Base-by-base conservation (phyloP, 1,140 invertebrate genomes). In the Psilanteris sp. region DNA sequence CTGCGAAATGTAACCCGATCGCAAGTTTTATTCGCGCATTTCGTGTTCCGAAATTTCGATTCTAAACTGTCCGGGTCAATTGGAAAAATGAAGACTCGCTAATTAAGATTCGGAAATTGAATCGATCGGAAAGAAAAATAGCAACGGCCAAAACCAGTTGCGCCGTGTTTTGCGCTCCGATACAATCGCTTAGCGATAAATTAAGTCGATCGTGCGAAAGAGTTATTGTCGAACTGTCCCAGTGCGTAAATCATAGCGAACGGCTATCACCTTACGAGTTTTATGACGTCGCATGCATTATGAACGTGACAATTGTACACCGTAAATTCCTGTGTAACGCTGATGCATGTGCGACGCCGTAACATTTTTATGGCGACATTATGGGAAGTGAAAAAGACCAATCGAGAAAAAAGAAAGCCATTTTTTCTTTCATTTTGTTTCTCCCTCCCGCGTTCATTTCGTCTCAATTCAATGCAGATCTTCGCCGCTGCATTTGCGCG, bases 231-330 rank as follows among this genome's bases (percentile, higher is more conserved):
- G 34, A 64, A 68, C 50, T 75, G 72, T 64, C 62, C 50, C 50
- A 64, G 72, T 67, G 54, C 36, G 62, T 75, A 75, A 68, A 75
- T 75, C 72, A 68, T 75, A 50, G 57, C 62, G 39, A 50, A 46
- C 57, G 50, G 64, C 48, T 75, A 75, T 75, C 72, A 64, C 57
- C 64, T 75, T 68, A 64, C 50, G 43, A 44, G 41, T 75, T 75
- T 76, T 76, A 76, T 68, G 66, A 70, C 66, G 57, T 68, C 36
- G 52, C 66, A 43, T 70, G 73, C 41, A 70, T 76, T 76, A 76
- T 68, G 50, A 50, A 48, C 66, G 57, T 76, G 59, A 76, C 73
- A 70, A 76, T 76, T 76, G 73, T 68, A 52, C 50, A 68, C 72
- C 72, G 50, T 76, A 68, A 76, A 76, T 76, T 76, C 43, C 59